Evolutionary conservation across 2,888 invertebrate genomes (phyloP).

Genomic region (Lepidochrysops patricia): DNA sequence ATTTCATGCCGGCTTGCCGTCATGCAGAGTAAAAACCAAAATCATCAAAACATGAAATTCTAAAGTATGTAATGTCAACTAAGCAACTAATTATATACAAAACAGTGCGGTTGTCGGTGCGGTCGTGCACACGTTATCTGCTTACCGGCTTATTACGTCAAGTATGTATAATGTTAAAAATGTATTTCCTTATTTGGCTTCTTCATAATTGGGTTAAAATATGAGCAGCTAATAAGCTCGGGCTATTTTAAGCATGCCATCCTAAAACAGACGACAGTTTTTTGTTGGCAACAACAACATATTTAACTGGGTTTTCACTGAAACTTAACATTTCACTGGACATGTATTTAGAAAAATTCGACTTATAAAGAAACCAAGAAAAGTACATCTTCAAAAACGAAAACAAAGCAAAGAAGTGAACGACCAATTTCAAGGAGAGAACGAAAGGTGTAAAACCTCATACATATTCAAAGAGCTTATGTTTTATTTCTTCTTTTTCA

Average conservation of each 20-base stretch:
- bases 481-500: background rate
- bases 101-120: conserved; percentile 1
- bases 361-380: background rate
- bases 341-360: too few relatives aligned
- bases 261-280: background rate
- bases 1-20: too few relatives aligned
- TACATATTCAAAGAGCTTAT: background rate
- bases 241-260: background rate
- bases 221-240: background rate
- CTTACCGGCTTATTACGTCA: conserved; percentile 12
- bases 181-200: conserved; percentile 20
- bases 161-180: conserved; percentile 10
- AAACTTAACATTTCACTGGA: too few relatives aligned
- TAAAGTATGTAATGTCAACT: background rate
- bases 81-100: background rate
- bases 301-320: too few relatives aligned
- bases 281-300: too few relatives aligned
- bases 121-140: conserved; percentile 9
- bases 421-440: background rate
- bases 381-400: background rate
- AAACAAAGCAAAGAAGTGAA: background rate
- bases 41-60: background rate
- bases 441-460: background rate
- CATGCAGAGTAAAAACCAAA: background rate
- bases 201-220: conserved; percentile 23